A percentile compares a stretch with the other conserved stretches of the same genome.
Conservation (phyloP, 2,113 vertebrate genomes). For the Reinhardtius hippoglossoides region DNA sequence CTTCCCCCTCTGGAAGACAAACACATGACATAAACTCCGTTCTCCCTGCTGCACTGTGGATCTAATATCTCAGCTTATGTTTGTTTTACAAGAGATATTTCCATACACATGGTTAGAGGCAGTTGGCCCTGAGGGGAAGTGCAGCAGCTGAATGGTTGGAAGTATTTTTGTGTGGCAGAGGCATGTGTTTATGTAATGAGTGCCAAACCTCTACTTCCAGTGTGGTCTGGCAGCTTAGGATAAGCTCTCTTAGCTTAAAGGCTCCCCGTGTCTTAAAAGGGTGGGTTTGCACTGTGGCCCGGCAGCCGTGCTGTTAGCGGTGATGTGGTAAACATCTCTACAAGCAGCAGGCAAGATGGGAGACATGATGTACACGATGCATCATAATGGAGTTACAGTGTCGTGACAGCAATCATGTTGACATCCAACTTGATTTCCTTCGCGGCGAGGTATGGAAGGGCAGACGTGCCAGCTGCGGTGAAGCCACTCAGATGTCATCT, state of each 20-base stretch:
- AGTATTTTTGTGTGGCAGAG: slow-evolving; percentile 19
- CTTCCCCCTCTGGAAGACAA: not conserved
- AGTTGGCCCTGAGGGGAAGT: not conserved
- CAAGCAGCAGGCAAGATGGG: slow-evolving; percentile 6
- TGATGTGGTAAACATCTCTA: slow-evolving; percentile 7
- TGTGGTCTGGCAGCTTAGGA: slow-evolving; percentile 23
- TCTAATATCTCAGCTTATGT: slow-evolving; percentile 15
- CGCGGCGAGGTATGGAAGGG: slow-evolving; percentile 11
- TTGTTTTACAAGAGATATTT: slow-evolving; percentile 24
- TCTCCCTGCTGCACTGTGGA: not conserved
- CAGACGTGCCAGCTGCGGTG: slow-evolving; percentile 36
- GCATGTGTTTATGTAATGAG: slow-evolving; percentile 1
- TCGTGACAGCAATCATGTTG: slow-evolving; percentile 38
- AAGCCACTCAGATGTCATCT: slow-evolving; percentile 6
- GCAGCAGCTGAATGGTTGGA: slow-evolving; percentile 3
- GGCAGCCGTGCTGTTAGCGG: not conserved
- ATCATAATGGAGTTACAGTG: slow-evolving; percentile 16
- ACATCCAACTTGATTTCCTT: slow-evolving; percentile 46
- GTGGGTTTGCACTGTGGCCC: slow-evolving; percentile 16
- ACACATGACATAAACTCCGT: not conserved
- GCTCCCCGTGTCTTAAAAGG: slow-evolving; percentile 15
- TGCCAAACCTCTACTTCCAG: slow-evolving; percentile 42
- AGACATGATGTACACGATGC: slow-evolving; percentile 9
- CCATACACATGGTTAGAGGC: slow-evolving; percentile 15
- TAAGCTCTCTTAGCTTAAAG: slow-evolving; percentile 38